phyloP scores from a whole-genome alignment of 2,888 invertebrate genomes.

The Monoplex corrugatus region DNA sequence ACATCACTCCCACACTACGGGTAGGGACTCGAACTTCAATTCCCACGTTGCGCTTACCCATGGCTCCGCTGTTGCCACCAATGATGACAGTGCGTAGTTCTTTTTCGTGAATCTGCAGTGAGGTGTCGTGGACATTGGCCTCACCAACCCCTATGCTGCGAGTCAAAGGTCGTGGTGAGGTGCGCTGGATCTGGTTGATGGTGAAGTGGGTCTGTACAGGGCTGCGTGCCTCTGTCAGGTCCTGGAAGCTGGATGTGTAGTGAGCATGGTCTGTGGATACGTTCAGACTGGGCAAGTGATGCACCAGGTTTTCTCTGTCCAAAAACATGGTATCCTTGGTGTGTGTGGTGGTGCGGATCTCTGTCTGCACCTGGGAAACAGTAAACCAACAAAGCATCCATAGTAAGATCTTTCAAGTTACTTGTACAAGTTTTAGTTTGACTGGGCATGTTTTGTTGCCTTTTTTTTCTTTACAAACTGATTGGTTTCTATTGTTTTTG shows the following conservation, averaged over 20 bases:
- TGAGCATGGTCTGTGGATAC: background rate
- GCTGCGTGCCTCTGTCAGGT: background rate
- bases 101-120: constrained; percentile 79
- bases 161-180: constrained; percentile 77
- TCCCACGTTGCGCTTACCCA: constrained; percentile 76
- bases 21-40: constrained; percentile 75
- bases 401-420: no score
- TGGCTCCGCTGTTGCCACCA: constrained; percentile 61
- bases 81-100: constrained; percentile 80
- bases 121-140: constrained; percentile 81
- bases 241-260: background rate
- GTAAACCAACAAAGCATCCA: no score
- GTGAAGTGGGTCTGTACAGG: constrained; percentile 54
- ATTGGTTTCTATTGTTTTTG: no score
- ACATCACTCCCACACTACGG: constrained; percentile 79
- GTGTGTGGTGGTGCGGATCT: constrained; percentile 40
- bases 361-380: constrained; percentile 48
- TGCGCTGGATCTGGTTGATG: constrained; percentile 60
- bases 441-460: no score
- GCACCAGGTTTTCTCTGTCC: background rate
- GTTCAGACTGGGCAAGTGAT: constrained; percentile 15
- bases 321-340: constrained; percentile 44
- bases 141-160: constrained; percentile 86
- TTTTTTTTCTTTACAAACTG: no score
- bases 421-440: no score